Evolutionary conservation across 2,113 vertebrate species (phyloP), one percentile per base, ranked within the genome.

Genomic region (Phalacrocorax brasilianus): DNA sequence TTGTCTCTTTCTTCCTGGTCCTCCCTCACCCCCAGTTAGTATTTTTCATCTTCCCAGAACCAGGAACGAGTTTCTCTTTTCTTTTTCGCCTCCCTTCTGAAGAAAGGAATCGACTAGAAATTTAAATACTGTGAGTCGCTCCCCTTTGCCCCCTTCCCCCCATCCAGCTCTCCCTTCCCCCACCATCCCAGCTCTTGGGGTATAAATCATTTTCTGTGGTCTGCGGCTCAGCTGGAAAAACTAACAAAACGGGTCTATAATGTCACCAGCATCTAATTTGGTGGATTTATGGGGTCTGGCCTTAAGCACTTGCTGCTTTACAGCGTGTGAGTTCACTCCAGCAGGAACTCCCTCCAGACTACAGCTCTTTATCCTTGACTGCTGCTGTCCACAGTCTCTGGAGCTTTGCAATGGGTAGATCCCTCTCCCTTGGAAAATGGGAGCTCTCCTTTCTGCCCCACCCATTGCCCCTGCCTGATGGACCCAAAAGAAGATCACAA

Each of bases 211-310:
- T 72, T 38, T 55, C 88, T 87, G 93, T 82, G 95, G 88, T 94
- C 93, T 78, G 93, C 74, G 70, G 83, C 94, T 96, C 94, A 93
- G 97, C 94, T 97, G 96, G 95, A 96, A 97, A 96, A 97, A 88
- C 94, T 88, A 93, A 90, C 96, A 85, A n/a, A 55, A 77, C 0
- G 12, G 88, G 49, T 85, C 96, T 93, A 17, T 93, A 93, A 96
- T 97, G 97, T 97, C 97, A 93, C 88, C 96, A 94, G 73, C 85
- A 81, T 97, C 94, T 93, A 86, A 70, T 96, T 89, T 91, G 63
- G 91, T 83, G 86, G 88, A 97, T 97, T 97, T 97, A 97, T 94
- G 90, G 92, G 76, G 42, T 86, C 88, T 93, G 92, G 85, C 91
- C 94, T 73, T 44, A 55, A 96, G 93, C 91, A 66, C 85, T 95